These are phyloP conservation scores for Natrix natrix DNA, from an alignment of 2,797 vertebrate species.

Conservation along the genomic window DNA sequence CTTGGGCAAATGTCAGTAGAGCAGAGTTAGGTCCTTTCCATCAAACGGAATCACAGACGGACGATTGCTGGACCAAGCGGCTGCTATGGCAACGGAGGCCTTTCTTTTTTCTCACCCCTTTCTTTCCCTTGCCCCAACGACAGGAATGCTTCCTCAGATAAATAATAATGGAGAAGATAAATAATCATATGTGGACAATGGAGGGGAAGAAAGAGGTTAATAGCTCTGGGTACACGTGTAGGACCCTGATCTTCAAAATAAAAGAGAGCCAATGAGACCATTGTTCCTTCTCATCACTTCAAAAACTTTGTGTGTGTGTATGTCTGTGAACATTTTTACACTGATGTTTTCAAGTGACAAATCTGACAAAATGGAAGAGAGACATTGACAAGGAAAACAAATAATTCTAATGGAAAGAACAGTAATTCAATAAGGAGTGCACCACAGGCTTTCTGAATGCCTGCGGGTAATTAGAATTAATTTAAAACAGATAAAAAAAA, in stretches of 20 bases:
- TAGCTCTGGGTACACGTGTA: background rate
- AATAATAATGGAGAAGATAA: background rate
- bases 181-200: background rate
- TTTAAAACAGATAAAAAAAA: conserved; percentile 10
- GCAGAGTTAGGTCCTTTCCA: conserved; percentile 7
- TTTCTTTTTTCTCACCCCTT: background rate
- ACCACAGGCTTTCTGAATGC: background rate
- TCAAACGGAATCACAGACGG: background rate
- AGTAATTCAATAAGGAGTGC: background rate
- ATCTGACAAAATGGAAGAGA: background rate
- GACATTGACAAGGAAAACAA: background rate
- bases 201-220: background rate
- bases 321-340: background rate
- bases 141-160: background rate
- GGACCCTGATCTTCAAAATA: background rate
- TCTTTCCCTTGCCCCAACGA: background rate
- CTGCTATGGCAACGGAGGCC: conserved; percentile 30
- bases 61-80: background rate
- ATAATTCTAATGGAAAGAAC: background rate
- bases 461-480: background rate
- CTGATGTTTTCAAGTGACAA: background rate
- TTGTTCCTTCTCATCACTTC: background rate
- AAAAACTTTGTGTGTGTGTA: background rate
- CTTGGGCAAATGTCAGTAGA: conserved; percentile 22
- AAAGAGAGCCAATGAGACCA: background rate